Evolutionary conservation across 2,113 vertebrate genomes (phyloP).

Genomic region (Istiophorus platypterus): DNA sequence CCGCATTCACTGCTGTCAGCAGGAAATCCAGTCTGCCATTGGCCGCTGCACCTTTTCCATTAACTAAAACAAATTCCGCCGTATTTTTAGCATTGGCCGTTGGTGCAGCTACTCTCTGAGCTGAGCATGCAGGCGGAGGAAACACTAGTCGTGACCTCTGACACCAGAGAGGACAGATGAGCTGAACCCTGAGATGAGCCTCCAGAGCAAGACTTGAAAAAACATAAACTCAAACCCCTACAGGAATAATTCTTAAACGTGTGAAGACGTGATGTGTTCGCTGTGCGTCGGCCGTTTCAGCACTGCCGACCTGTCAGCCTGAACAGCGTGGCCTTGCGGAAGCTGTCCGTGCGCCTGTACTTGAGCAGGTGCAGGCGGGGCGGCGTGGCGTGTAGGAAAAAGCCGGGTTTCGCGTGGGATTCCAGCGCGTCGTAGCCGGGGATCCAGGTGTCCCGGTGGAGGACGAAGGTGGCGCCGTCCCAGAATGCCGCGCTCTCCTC

Average conservation of each 20-base stretch:
- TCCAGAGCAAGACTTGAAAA: not conserved
- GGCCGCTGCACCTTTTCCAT: constrained; percentile 79
- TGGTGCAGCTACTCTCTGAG: constrained; percentile 48
- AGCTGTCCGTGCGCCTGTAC: constrained; percentile 88
- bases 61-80: constrained; percentile 83
- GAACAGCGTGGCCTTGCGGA: constrained; percentile 91
- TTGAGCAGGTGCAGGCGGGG: constrained; percentile 85
- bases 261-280: not conserved
- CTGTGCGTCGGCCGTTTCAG: not conserved
- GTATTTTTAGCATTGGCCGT: constrained; percentile 88
- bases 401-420: constrained; percentile 88
- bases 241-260: not conserved
- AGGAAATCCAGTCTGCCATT: constrained; percentile 69
- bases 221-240: not conserved
- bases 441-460: constrained; percentile 91
- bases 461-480: constrained; percentile 88
- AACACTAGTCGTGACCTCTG: constrained; percentile 30
- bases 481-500: constrained; percentile 85
- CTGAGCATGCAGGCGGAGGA: constrained; percentile 9
- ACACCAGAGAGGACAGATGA: not conserved
- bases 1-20: constrained; percentile 67
- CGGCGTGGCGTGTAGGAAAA: constrained; percentile 86
- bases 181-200: not conserved
- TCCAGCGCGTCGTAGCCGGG: constrained; percentile 92
- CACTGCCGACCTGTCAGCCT: constrained; percentile 87